These are phyloP conservation scores for Pandemis corylana DNA, from an alignment of 2,888 invertebrate genomes.

Conservation along the genomic window DNA sequence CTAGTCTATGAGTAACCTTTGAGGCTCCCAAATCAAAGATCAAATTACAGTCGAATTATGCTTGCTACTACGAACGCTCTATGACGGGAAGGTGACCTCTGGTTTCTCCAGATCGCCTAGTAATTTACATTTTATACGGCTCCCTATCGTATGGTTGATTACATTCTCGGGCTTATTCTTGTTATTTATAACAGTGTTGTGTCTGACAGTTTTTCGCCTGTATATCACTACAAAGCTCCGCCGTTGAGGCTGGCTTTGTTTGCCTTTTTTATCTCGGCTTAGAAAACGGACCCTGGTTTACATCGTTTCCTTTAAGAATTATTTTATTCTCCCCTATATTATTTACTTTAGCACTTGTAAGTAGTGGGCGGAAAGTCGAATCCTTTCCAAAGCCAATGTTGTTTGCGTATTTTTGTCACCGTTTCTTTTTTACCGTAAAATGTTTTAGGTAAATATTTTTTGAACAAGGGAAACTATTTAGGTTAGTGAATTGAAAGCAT, in stretches of 20 bases:
- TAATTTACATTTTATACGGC: constrained; percentile 1
- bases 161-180: constrained; percentile 16
- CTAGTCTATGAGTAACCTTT: no score
- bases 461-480: background rate
- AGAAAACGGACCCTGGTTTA: constrained; percentile 32
- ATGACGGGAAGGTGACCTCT: background rate
- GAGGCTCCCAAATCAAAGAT: background rate
- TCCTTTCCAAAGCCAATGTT: background rate
- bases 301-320: constrained; percentile 29
- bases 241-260: constrained; percentile 28
- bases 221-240: constrained; percentile 34
- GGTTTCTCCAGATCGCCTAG: background rate
- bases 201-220: constrained; percentile 29
- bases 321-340: constrained; percentile 22
- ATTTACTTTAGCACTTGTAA: constrained; percentile 29
- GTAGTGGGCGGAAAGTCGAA: constrained; percentile 5
- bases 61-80: background rate
- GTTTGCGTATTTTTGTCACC: background rate
- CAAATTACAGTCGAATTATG: background rate
- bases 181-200: constrained; percentile 32
- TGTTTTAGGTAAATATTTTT: background rate
- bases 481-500: background rate
- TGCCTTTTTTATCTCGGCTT: constrained; percentile 39
- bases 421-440: background rate
- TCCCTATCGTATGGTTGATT: constrained; percentile 16